These are phyloP conservation scores for Leptothorax acervorum DNA, from an alignment of 2,888 invertebrate genomes.

Conservation along the genomic window DNA sequence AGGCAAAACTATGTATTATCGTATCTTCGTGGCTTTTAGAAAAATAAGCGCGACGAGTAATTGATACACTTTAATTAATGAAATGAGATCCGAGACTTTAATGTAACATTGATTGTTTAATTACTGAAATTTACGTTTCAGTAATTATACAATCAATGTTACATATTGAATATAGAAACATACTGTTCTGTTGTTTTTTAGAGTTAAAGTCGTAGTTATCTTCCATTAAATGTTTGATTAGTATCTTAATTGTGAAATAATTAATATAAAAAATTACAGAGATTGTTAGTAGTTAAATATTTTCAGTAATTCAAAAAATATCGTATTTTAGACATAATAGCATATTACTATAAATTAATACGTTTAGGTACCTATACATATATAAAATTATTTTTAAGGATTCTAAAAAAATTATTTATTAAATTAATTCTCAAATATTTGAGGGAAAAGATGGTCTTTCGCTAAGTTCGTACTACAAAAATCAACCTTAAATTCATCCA, in stretches of 20 bases:
- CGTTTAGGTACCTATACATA: neutral
- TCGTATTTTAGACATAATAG: neutral
- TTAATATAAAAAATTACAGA: neutral
- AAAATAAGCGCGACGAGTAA: neutral
- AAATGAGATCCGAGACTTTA: neutral
- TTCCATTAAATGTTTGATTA: conserved; percentile 1
- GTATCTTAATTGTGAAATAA: neutral
- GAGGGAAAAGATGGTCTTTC: neutral
- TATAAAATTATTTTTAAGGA: neutral
- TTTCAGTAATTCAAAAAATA: neutral
- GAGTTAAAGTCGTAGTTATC: neutral
- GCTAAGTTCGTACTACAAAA: neutral
- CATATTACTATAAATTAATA: neutral
- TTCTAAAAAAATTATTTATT: neutral
- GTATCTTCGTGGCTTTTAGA: neutral
- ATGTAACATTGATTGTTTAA: no score
- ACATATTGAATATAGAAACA: conserved; percentile 2
- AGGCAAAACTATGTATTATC: neutral
- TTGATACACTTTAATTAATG: conserved; percentile 18
- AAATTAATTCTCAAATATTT: neutral
- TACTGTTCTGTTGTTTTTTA: neutral
- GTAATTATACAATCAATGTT: neutral
- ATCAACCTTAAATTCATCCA: neutral
- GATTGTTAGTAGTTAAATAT: neutral
- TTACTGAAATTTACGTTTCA: no score